These are phyloP conservation scores for Philaenus spumarius DNA, from an alignment of 1,140 invertebrate genomes.

Conservation along the genomic window DNA sequence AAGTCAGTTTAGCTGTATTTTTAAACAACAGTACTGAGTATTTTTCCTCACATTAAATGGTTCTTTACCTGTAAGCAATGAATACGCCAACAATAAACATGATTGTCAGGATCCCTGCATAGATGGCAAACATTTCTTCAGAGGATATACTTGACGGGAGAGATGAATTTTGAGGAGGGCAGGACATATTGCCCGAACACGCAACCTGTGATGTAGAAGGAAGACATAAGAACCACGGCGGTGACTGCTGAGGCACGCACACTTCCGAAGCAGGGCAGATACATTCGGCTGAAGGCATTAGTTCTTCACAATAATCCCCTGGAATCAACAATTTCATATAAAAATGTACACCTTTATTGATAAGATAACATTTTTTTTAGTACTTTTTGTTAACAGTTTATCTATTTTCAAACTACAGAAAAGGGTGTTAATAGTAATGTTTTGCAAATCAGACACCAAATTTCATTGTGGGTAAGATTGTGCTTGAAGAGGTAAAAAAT, in stretches of 20 bases:
- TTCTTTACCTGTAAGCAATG: slow-evolving; percentile 37
- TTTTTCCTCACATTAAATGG: too few relatives aligned
- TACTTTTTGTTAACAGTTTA: too few relatives aligned
- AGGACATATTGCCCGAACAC: slow-evolving; percentile 28
- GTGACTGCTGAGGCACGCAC: slow-evolving; percentile 74
- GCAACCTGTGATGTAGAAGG: slow-evolving; percentile 15
- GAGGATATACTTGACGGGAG: slow-evolving; percentile 48
- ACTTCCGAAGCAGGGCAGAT: slow-evolving; percentile 27
- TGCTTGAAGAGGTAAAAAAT: too few relatives aligned
- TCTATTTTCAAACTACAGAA: too few relatives aligned
- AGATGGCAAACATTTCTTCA: slow-evolving; percentile 58
- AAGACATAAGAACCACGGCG: slow-evolving; percentile 40
- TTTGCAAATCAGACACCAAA: too few relatives aligned
- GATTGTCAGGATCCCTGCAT: slow-evolving; percentile 48
- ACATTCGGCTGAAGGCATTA: slow-evolving; percentile 28
- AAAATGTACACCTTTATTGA: too few relatives aligned
- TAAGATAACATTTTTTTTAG: too few relatives aligned
- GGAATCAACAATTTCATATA: not conserved
- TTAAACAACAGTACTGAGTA: too few relatives aligned
- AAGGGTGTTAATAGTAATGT: too few relatives aligned
- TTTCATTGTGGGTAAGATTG: too few relatives aligned
- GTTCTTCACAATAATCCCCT: slow-evolving; percentile 30
- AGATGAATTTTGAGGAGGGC: slow-evolving; percentile 49
- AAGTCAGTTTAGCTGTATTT: too few relatives aligned
- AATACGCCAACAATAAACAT: slow-evolving; percentile 50